A percentile compares a stretch with the other conserved stretches of the same genome.
These are phyloP conservation scores for Acromyrmex charruanus DNA, from an alignment of 1,140 invertebrate genomes.

Conservation along the genomic window DNA sequence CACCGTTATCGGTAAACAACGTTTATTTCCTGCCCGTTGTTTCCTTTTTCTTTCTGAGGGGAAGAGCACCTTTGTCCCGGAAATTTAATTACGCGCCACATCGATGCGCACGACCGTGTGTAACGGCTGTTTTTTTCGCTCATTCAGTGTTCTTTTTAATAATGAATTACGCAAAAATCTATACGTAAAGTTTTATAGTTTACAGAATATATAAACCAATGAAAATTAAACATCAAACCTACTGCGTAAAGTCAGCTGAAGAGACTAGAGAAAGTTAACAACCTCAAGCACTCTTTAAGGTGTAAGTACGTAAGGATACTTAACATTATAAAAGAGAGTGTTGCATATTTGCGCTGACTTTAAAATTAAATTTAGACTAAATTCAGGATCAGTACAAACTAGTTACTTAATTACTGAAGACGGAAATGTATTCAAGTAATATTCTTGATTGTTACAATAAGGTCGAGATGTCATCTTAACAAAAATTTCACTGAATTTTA, in stretches of 20 bases:
- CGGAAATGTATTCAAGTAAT: too few species aligned
- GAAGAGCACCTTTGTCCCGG: slow-evolving; percentile 47
- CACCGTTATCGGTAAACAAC: slow-evolving; percentile 75
- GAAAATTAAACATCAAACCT: slow-evolving; percentile 31
- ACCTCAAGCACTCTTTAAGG: background rate
- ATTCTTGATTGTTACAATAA: too few species aligned
- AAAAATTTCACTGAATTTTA: too few species aligned
- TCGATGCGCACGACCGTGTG: slow-evolving; percentile 30
- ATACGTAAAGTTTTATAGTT: slow-evolving; percentile 23
- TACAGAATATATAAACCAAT: background rate
- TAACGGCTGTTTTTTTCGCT: slow-evolving; percentile 22
- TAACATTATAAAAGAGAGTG: too few species aligned
- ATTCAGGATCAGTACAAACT: too few species aligned
- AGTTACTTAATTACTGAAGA: too few species aligned
- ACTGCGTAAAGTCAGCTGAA: background rate
- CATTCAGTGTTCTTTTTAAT: slow-evolving; percentile 30
- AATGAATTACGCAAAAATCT: slow-evolving; percentile 47
- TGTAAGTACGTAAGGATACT: too few species aligned
- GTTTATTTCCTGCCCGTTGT: slow-evolving; percentile 46
- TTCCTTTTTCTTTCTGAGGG: slow-evolving; percentile 45
- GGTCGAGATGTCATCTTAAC: too few species aligned
- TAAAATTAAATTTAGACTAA: too few species aligned
- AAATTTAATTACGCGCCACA: slow-evolving; percentile 62
- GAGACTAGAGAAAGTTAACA: background rate
- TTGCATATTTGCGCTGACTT: too few species aligned